Evolutionary conservation across 2,888 invertebrate genomes (phyloP), one percentile per base, ranked within the genome.

Genomic region (Seladonia tumulorum): DNA sequence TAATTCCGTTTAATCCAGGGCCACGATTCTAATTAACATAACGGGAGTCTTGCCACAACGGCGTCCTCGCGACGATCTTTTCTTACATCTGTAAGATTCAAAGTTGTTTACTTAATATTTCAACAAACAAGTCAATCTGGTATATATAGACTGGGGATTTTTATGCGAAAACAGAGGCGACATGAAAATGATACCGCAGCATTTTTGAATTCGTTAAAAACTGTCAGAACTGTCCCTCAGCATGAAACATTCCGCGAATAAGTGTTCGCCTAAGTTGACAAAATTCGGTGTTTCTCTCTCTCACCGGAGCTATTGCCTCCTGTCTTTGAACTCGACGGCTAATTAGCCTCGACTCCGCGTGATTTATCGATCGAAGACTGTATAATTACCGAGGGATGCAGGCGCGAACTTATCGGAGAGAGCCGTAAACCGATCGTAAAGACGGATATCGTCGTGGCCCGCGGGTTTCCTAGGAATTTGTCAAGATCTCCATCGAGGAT

Each of bases 21-120:
- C 68, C 66, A 82, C 84, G 57, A 77, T 68, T 80, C 68, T 83
- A 85, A 89, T 89, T 89, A 88, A 81, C 47, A 39, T 89, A 88
- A 88, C 88, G 88, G 88, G 75, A 84, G 70, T 39, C 22, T 35
- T 18, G 35, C 49, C 66, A 85, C 80, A 78, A 81, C 66, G 73
- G 53, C 47, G 63, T 22, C 22, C 53, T 18, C 57, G 16, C 66
- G 81, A 82, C 73, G 73, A 73, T 53, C 22, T 53, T 22, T 53
- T 53, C 53, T 53, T n/a, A 22, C 18, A 2, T 8, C 22, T 22
- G 22, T 22, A 2, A 53, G 22, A 53, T 22, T 53, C 49, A 53
- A n/a, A n/a, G 53, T 10, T 10, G 3, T 53, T n/a, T n/a, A 22
- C 22, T 53, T 2, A 22, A 53, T 22, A 10, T 53, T 53, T 53